Evolutionary conservation across 2,888 invertebrate species (phyloP).

Genomic region (Folsomia candida): DNA sequence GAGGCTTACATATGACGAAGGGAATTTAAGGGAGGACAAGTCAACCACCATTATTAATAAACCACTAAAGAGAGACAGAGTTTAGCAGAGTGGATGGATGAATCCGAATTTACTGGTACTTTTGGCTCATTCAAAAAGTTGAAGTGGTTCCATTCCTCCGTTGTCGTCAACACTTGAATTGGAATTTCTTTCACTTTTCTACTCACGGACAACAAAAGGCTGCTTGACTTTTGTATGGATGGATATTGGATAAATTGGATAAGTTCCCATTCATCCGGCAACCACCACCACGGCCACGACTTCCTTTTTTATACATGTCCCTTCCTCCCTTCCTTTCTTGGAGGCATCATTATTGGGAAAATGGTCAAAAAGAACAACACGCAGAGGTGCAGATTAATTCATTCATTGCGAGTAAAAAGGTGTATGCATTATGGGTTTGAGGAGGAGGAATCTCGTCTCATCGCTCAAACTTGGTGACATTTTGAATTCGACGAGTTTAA

Average conservation of each 20-base stretch:
- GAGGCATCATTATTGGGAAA: neutral
- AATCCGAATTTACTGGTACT: neutral
- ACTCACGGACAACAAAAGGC: neutral
- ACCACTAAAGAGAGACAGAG: conserved; percentile 50
- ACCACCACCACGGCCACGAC: no score
- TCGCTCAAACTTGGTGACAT: no score
- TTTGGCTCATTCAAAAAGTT: neutral
- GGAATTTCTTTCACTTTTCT: conserved; percentile 4
- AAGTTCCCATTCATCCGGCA: no score
- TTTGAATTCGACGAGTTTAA: no score
- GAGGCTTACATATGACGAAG: neutral
- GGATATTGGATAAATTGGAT: no score
- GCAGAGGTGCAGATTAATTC: conserved; percentile 15
- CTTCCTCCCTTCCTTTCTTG: neutral
- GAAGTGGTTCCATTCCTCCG: no score
- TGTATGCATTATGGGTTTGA: no score
- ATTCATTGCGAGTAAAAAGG: neutral
- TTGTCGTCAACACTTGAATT: no score
- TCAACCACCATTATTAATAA: conserved; percentile 50
- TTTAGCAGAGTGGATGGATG: conserved; percentile 40
- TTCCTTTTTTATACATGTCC: conserved; percentile 12
- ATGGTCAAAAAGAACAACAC: neutral
- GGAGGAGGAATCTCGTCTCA: no score
- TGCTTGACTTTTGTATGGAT: no score
- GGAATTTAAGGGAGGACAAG: conserved; percentile 29